These are phyloP conservation scores for Halesus radiatus DNA, from an alignment of 1,140 invertebrate species.

Conservation along the genomic window DNA sequence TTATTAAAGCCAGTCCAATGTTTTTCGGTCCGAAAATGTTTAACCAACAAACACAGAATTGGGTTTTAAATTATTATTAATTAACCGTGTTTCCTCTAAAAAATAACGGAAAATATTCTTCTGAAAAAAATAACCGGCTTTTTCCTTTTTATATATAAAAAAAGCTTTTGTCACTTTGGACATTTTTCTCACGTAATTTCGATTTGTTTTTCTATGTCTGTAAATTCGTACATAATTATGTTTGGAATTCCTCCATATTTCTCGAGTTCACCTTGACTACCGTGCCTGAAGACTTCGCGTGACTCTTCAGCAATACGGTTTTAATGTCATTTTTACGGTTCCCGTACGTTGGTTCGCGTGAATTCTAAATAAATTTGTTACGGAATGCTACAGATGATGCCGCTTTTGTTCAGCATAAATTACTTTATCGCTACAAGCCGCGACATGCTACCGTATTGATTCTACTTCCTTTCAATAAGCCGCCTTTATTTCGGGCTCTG, in stretches of 20 bases:
- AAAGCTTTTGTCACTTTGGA: no score
- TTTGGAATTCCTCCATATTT: neutral
- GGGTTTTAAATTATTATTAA: no score
- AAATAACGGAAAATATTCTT: no score
- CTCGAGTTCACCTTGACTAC: slow-evolving; percentile 12
- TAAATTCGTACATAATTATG: no score
- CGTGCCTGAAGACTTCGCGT: neutral
- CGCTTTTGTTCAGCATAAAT: slow-evolving; percentile 25
- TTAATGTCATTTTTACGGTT: slow-evolving; percentile 21
- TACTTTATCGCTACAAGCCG: slow-evolving; percentile 12
- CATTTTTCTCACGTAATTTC: no score
- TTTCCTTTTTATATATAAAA: no score
- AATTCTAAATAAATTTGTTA: neutral
- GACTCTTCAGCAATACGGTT: neutral
- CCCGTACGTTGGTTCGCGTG: slow-evolving; percentile 16
- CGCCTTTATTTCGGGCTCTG: slow-evolving; percentile 11
- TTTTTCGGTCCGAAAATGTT: no score
- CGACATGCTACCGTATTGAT: slow-evolving; percentile 35
- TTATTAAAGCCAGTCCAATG: no score
- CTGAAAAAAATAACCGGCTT: no score
- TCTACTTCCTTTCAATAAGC: slow-evolving; percentile 26
- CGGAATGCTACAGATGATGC: slow-evolving; percentile 17
- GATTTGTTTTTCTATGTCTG: no score
- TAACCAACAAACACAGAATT: no score
- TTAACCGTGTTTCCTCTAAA: no score